Evolutionary conservation across 2,888 invertebrate genomes (phyloP).

Genomic region (Balanococcus diminutus): DNA sequence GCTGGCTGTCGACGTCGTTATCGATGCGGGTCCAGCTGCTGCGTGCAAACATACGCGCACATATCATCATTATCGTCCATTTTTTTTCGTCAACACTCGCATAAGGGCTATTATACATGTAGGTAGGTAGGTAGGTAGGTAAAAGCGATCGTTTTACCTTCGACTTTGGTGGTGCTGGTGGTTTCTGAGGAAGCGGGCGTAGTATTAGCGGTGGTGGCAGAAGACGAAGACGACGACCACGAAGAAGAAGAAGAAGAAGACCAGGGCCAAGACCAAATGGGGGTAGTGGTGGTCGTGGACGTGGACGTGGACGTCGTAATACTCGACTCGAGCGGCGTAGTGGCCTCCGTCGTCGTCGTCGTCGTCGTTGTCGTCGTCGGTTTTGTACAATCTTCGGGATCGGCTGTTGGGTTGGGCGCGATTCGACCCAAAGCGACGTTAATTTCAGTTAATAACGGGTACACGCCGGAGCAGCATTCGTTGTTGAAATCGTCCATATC

Average conservation of each 20-base stretch:
- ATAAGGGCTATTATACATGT: no score
- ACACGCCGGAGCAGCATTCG: conserved; percentile 79
- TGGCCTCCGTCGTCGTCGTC: conserved; percentile 54
- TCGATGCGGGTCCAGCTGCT: background rate
- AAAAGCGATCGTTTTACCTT: background rate
- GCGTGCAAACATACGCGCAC: no score
- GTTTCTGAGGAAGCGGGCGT: no score
- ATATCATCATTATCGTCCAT: no score
- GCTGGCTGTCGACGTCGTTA: conserved; percentile 41
- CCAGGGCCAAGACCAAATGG: no score
- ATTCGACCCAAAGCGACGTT: conserved; percentile 74
- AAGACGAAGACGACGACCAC: background rate
- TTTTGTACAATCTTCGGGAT: conserved; percentile 68
- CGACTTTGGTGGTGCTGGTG: background rate
- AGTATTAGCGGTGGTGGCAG: background rate
- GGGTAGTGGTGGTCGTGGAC: background rate
- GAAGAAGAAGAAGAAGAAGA: background rate
- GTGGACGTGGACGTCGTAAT: background rate
- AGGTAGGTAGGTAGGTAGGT: background rate
- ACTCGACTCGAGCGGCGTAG: conserved; percentile 46
- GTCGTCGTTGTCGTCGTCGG: conserved; percentile 64
- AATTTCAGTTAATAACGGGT: conserved; percentile 77
- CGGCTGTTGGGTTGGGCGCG: conserved; percentile 2
- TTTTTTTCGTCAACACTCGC: no score
- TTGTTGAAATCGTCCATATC: conserved; percentile 88